Conservation (phyloP, 2,888 invertebrate species). For the Lapara coniferarum region DNA sequence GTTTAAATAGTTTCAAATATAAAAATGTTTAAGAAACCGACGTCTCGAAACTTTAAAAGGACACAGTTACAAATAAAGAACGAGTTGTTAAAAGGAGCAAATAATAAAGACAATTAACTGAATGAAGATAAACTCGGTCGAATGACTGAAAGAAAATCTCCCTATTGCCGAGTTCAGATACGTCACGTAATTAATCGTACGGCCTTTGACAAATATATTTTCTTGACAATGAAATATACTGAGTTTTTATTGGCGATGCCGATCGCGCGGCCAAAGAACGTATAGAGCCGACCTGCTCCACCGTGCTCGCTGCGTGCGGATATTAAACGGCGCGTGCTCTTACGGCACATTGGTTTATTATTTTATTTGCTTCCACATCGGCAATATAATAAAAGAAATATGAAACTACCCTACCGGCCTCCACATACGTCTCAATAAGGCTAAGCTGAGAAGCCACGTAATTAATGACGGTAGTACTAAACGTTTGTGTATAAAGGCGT, state of each 20-base stretch:
- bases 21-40: background rate
- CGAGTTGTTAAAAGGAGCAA: constrained; percentile 22
- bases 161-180: constrained; percentile 58
- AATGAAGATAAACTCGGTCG: constrained; percentile 35
- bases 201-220: constrained; percentile 79
- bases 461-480: constrained; percentile 34
- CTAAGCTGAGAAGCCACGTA: constrained; percentile 35
- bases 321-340: constrained; percentile 72
- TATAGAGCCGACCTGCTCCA: constrained; percentile 76
- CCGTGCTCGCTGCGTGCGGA: constrained; percentile 71
- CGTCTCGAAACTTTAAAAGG: background rate
- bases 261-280: constrained; percentile 63
- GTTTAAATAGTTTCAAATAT: constrained; percentile 6
- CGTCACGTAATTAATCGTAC: constrained; percentile 72
- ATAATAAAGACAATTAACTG: constrained; percentile 17
- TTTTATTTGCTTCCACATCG: constrained; percentile 59
- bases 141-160: constrained; percentile 46
- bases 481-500: constrained; percentile 1
- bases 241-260: constrained; percentile 71
- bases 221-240: constrained; percentile 79
- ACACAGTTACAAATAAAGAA: constrained; percentile 12
- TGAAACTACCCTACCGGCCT: background rate
- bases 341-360: constrained; percentile 64
- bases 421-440: background rate
- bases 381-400: constrained; percentile 32